Evolutionary conservation across 1,140 invertebrate genomes (phyloP).

Genomic region (Drosophila aff.): DNA sequence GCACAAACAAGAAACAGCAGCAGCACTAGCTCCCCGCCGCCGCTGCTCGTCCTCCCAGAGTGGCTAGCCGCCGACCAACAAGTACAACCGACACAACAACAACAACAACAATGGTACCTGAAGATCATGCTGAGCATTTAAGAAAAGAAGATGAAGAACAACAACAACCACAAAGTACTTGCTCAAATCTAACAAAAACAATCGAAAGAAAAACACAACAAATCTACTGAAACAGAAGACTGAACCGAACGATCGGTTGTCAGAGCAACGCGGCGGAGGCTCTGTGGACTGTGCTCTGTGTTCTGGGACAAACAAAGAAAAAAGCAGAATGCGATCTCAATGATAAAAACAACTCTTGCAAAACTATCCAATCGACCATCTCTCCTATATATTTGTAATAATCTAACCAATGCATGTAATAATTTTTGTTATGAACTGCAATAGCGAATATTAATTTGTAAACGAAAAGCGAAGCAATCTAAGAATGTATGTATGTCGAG

Average conservation of each 20-base stretch:
- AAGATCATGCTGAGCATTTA: constrained; percentile 79
- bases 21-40: constrained; percentile 33
- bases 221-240: constrained; percentile 64
- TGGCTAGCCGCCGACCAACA: constrained; percentile 30
- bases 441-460: constrained; percentile 77
- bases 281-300: constrained; percentile 4
- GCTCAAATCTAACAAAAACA: constrained; percentile 70
- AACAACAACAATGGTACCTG: constrained; percentile 73
- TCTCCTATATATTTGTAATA: constrained; percentile 45
- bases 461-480: constrained; percentile 70
- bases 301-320: constrained; percentile 20
- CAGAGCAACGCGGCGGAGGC: constrained; percentile 17
- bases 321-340: constrained; percentile 66
- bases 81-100: constrained; percentile 51
- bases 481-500: constrained; percentile 52
- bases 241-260: constrained; percentile 51
- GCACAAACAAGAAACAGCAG: constrained; percentile 70
- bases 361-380: constrained; percentile 61
- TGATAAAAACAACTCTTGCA: constrained; percentile 50
- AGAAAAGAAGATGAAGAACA: constrained; percentile 46
- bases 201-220: constrained; percentile 42
- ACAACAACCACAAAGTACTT: constrained; percentile 58
- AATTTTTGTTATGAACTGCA: constrained; percentile 71
- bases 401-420: constrained; percentile 59
- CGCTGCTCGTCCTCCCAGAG: constrained; percentile 19